phyloP scores from a whole-genome alignment of 2,797 vertebrate genomes.

The Florisuga fusca region DNA sequence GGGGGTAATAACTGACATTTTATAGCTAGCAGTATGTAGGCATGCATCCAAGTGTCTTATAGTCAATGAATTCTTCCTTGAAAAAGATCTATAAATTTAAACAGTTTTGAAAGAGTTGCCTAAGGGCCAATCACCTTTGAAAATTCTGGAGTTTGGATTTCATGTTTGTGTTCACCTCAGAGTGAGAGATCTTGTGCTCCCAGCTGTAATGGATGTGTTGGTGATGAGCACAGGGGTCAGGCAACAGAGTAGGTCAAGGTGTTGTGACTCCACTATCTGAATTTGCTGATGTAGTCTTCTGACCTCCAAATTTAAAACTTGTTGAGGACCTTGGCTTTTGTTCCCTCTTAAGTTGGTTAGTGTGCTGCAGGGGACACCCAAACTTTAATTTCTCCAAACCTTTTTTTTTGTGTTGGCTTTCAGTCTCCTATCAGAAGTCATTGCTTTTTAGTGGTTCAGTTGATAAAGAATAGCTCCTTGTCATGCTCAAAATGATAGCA shows the following conservation, averaged over 20 bases:
- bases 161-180: neutral
- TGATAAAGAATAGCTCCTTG: neutral
- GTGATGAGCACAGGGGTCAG: neutral
- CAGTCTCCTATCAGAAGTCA: neutral
- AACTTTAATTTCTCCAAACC: neutral
- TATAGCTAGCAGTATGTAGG: neutral
- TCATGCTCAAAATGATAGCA: neutral
- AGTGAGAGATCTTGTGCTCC: neutral
- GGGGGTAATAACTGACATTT: neutral
- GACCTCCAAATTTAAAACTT: neutral
- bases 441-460: neutral
- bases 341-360: neutral
- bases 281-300: neutral
- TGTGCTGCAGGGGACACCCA: accelerated
- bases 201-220: neutral
- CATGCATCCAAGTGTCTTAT: neutral
- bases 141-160: neutral
- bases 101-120: neutral
- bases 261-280: neutral
- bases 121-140: neutral
- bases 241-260: neutral
- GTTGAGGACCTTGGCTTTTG: neutral
- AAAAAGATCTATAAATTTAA: neutral
- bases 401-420: neutral
- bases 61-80: neutral